Evolutionary conservation across 2,888 invertebrate genomes (phyloP).

Genomic region (Cylindroiulus punctatus): DNA sequence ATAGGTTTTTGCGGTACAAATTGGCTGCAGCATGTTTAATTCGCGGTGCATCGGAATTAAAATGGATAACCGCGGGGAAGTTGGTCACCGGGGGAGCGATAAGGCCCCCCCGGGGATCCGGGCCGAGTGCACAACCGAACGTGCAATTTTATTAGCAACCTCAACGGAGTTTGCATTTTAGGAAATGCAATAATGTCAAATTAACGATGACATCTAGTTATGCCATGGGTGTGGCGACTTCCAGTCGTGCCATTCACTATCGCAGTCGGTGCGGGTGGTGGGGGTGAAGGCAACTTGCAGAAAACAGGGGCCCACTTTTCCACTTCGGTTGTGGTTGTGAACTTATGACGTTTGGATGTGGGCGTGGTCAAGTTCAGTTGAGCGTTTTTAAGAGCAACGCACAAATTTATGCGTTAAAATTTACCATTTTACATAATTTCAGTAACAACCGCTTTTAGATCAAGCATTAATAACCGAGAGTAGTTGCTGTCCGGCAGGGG

Average conservation of each 20-base stretch:
- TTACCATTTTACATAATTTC: too few relatives aligned
- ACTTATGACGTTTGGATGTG: too few relatives aligned
- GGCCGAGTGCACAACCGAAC: neutral
- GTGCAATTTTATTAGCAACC: neutral
- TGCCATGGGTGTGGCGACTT: neutral
- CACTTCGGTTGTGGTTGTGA: too few relatives aligned
- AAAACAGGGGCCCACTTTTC: too few relatives aligned
- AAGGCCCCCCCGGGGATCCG: neutral
- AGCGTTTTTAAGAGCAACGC: too few relatives aligned
- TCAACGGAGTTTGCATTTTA: conserved; percentile 3
- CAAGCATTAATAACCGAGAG: too few relatives aligned
- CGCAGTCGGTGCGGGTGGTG: neutral
- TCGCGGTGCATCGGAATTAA: neutral
- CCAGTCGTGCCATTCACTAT: conserved; percentile 2
- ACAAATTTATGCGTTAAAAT: too few relatives aligned
- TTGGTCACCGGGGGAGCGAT: neutral
- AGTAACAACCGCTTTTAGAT: too few relatives aligned
- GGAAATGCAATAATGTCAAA: neutral
- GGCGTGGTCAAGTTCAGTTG: too few relatives aligned
- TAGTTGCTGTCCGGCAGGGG: too few relatives aligned
- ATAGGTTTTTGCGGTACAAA: neutral
- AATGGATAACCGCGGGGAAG: neutral
- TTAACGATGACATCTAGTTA: conserved; percentile 18
- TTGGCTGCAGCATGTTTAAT: neutral
- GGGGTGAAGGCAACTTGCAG: neutral